Percentiles rank a stretch among this genome's conserved stretches.
Conservation (phyloP, 1,140 invertebrate species). For the Lasioglossum albipes region DNA sequence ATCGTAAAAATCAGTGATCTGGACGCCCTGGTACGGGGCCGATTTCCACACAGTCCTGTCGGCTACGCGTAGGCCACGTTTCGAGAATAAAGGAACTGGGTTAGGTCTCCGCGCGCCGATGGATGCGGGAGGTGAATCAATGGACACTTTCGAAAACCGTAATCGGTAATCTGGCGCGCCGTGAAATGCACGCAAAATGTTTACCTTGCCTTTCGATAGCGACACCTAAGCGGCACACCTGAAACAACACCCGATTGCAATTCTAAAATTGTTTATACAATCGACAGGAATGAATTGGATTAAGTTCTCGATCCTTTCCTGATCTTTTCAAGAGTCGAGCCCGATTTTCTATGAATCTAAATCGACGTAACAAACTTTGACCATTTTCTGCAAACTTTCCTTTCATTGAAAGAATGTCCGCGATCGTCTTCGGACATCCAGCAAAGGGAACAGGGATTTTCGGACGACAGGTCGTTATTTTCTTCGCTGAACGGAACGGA, state of each 20-base stretch:
- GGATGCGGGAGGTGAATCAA: constrained; percentile 3
- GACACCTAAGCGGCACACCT: neutral
- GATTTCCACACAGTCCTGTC: neutral
- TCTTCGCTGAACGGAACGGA: constrained; percentile 29
- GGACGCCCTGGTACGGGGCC: constrained; percentile 2
- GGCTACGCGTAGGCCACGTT: neutral
- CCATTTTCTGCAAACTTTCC: too few species aligned
- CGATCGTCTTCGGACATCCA: too few species aligned
- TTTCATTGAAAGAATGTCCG: too few species aligned
- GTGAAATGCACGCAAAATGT: neutral
- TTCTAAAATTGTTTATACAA: neutral
- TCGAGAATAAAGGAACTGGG: constrained; percentile 35
- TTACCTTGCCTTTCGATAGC: neutral
- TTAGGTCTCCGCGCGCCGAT: constrained; percentile 33
- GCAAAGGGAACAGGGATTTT: neutral
- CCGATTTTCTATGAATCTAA: too few species aligned
- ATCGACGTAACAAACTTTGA: too few species aligned
- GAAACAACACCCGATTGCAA: too few species aligned
- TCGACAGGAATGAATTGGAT: too few species aligned
- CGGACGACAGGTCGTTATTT: constrained; percentile 15
- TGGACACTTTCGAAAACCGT: constrained; percentile 42
- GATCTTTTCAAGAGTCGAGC: too few species aligned
- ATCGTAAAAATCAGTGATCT: neutral
- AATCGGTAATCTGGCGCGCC: constrained; percentile 33
- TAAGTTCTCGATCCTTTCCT: too few species aligned